A percentile compares a stretch with the other conserved stretches of the same genome.
phyloP scores from a whole-genome alignment of 2,113 vertebrate genomes.

The Plotosus lineatus region DNA sequence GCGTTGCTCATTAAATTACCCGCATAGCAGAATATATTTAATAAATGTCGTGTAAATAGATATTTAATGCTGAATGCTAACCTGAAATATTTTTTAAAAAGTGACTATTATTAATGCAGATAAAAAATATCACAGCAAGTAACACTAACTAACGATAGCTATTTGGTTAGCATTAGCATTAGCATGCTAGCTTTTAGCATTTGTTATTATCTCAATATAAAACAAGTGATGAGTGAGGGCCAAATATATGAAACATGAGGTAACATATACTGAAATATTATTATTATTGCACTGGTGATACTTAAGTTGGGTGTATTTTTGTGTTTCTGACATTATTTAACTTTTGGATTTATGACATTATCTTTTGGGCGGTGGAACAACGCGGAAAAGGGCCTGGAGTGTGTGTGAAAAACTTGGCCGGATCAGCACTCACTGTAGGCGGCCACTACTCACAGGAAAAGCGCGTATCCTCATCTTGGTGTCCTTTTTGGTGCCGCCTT shows the following conservation, averaged over 20 bases:
- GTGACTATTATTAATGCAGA: too few relatives aligned
- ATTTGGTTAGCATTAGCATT: background rate
- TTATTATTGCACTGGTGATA: background rate
- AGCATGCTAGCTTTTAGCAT: background rate
- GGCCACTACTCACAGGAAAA: slow-evolving; percentile 88
- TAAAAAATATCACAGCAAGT: background rate
- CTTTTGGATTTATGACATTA: slow-evolving; percentile 26
- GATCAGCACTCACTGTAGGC: slow-evolving; percentile 51
- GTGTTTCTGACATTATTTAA: background rate
- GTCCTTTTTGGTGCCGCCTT: slow-evolving; percentile 96
- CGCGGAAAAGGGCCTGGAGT: slow-evolving; percentile 44
- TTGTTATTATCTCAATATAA: slow-evolving; percentile 13
- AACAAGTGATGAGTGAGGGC: background rate
- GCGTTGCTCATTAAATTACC: background rate
- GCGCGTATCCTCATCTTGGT: slow-evolving; percentile 99
- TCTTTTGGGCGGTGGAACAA: background rate
- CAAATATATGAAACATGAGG: background rate
- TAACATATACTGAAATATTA: background rate
- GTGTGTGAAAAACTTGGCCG: slow-evolving; percentile 50
- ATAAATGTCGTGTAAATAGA: background rate
- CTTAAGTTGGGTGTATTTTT: background rate
- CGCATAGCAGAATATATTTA: background rate
- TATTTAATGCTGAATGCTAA: background rate
- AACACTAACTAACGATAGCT: slow-evolving; percentile 17
- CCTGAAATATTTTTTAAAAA: background rate